These are phyloP conservation scores for Glossosoma conforme DNA, from an alignment of 1,140 invertebrate species.

Conservation along the genomic window DNA sequence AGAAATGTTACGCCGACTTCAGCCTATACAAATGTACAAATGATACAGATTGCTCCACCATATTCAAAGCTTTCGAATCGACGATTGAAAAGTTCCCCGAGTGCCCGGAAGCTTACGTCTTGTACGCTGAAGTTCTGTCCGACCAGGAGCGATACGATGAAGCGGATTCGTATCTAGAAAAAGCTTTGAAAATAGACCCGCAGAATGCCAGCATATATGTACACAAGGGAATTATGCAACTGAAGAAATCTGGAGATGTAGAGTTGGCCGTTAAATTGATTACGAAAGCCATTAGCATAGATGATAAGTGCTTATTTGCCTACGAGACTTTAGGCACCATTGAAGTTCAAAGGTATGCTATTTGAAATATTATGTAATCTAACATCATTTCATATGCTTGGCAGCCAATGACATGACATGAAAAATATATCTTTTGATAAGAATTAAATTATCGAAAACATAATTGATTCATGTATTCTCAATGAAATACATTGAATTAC, in stretches of 20 bases:
- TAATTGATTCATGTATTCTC: too few relatives aligned
- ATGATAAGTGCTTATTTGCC: constrained; percentile 89
- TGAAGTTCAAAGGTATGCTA: constrained; percentile 90
- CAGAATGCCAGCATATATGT: constrained; percentile 82
- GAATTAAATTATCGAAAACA: too few relatives aligned
- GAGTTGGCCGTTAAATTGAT: constrained; percentile 75
- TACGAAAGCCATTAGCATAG: constrained; percentile 77
- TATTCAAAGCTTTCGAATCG: constrained; percentile 67
- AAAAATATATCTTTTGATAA: too few relatives aligned
- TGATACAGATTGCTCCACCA: constrained; percentile 51
- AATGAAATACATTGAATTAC: too few relatives aligned
- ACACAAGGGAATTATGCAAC: constrained; percentile 76
- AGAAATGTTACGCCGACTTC: constrained; percentile 84
- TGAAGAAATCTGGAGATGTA: constrained; percentile 79
- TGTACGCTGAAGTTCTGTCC: constrained; percentile 78
- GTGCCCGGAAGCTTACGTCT: constrained; percentile 77
- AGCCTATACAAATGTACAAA: constrained; percentile 60
- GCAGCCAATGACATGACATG: too few relatives aligned
- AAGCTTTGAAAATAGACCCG: constrained; percentile 77
- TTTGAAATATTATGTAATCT: too few relatives aligned
- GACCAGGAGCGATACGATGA: constrained; percentile 78
- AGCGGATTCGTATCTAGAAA: constrained; percentile 76
- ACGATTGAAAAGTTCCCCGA: constrained; percentile 75
- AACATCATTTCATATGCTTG: too few relatives aligned
- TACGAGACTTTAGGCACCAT: constrained; percentile 93